Base-by-base conservation (phyloP, 2,113 vertebrate species). In the Ptilonorhynchus violaceus region DNA sequence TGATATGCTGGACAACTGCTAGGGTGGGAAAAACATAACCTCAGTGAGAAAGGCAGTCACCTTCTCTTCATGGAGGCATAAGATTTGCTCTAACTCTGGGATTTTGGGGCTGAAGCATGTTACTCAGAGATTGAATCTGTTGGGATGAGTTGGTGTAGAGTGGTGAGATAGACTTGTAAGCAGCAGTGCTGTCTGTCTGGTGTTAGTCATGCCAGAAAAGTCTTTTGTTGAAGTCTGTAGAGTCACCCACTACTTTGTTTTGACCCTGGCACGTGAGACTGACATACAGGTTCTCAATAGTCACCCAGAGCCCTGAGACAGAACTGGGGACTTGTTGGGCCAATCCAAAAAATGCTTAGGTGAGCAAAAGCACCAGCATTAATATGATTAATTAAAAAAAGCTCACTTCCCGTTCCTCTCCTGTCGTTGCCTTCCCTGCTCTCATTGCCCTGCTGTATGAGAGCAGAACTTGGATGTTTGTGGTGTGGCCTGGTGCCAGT, bases 191-290 rank as follows among this genome's bases (percentile, higher is more conserved):
- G 80, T 49, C 56, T 68, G 39, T 59, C 67, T 92, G 75, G 44
- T 85, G 73, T 62, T 74, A 37, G 17, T 62, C 28, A 11, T 44
- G 31, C 12, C n/a, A 58, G 56, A 64, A 53, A 47, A 85, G 27
- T 52, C n/a, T 73, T 76, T 69, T 85, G 28, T 11, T 85, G 37
- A 50, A 42, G n/a, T 74, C n/a, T 33, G 7, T 59, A 52, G 77
- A 80, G 35, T n/a, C 21, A 68, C 28, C 22, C 8, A 5, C 47
- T 3, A 1, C 59, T 88, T 89, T 52, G 27, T 87, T 89, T 89
- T 90, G 78, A 58, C 49, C 22, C 44, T 0, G 0, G 17, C 0
- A 0, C 0, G 0, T 52, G 31, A 58, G n/a, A 69, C 15, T 90
- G 82, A 39, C 5, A 3, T 59, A 60, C 20, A 15, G 9, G 17